These are phyloP conservation scores for Eupithecia insigniata DNA, from an alignment of 2,888 invertebrate species.

Conservation along the genomic window DNA sequence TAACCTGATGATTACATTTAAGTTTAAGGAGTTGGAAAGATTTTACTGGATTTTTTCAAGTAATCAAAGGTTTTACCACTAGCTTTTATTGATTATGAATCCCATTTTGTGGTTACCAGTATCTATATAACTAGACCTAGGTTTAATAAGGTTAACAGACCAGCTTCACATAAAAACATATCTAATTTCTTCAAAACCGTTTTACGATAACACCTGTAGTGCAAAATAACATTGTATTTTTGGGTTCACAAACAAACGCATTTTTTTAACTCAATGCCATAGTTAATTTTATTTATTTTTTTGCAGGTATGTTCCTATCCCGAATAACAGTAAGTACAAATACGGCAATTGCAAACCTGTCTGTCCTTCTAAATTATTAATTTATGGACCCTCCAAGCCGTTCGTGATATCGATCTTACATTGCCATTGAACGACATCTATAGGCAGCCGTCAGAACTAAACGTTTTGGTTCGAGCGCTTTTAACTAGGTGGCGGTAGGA, in stretches of 20 bases:
- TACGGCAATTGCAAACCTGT: slow-evolving; percentile 28
- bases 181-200: background rate
- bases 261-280: background rate
- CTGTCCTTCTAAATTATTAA: slow-evolving; percentile 39
- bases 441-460: slow-evolving; percentile 47
- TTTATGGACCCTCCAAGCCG: slow-evolving; percentile 52
- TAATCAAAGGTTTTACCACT: background rate
- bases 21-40: background rate
- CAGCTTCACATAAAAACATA: background rate
- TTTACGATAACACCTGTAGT: background rate
- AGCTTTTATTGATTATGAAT: no score
- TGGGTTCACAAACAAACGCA: background rate
- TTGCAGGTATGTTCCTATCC: slow-evolving; percentile 65
- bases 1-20: background rate
- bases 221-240: background rate
- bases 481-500: slow-evolving; percentile 59
- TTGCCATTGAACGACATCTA: slow-evolving; percentile 62
- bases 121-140: background rate
- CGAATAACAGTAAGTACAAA: slow-evolving; percentile 51
- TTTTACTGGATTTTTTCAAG: background rate
- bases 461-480: slow-evolving; percentile 50
- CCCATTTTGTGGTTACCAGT: no score
- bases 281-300: slow-evolving; percentile 34
- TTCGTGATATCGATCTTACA: slow-evolving; percentile 18
- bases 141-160: background rate